Conservation (phyloP, 1,140 invertebrate species). For the Catajapyx aquilonaris region DNA sequence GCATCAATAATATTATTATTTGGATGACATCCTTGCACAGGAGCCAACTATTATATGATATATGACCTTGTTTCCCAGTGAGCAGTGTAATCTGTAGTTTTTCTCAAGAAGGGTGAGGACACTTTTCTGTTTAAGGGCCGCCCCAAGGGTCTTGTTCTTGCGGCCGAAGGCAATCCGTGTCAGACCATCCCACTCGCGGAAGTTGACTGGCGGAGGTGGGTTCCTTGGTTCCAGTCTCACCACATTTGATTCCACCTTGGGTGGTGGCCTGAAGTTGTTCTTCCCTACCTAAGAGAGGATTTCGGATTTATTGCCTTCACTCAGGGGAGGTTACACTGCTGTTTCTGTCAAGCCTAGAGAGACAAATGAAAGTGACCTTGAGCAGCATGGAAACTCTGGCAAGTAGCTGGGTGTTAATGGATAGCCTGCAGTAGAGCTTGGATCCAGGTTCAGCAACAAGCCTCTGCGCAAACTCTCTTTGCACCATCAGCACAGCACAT, state of each 20-base stretch:
- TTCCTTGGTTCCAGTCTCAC: conserved; percentile 91
- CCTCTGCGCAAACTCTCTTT: conserved; percentile 93
- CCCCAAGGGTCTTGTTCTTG: conserved; percentile 83
- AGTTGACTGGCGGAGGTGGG: conserved; percentile 90
- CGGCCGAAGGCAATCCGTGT: conserved; percentile 83
- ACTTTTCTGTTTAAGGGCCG: conserved; percentile 64
- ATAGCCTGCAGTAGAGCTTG: conserved; percentile 90
- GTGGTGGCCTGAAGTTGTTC: conserved; percentile 96
- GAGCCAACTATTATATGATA: too few relatives aligned
- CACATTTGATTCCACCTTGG: conserved; percentile 97
- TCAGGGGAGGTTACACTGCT: conserved; percentile 1
- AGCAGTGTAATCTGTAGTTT: conserved; percentile 78
- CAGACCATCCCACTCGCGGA: conserved; percentile 93
- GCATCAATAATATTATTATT: too few relatives aligned
- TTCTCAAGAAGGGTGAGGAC: conserved; percentile 68
- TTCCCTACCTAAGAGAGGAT: conserved; percentile 55
- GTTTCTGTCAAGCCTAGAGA: conserved; percentile 1
- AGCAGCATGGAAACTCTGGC: conserved; percentile 90
- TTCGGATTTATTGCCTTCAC: neutral
- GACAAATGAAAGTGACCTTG: conserved; percentile 42
- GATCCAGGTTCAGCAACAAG: conserved; percentile 93
- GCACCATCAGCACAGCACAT: conserved; percentile 97
- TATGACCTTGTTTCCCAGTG: too few relatives aligned
- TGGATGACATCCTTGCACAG: too few relatives aligned
- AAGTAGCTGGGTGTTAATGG: conserved; percentile 88